phyloP scores from a whole-genome alignment of 2,888 invertebrate genomes.

The Archips xylosteana region DNA sequence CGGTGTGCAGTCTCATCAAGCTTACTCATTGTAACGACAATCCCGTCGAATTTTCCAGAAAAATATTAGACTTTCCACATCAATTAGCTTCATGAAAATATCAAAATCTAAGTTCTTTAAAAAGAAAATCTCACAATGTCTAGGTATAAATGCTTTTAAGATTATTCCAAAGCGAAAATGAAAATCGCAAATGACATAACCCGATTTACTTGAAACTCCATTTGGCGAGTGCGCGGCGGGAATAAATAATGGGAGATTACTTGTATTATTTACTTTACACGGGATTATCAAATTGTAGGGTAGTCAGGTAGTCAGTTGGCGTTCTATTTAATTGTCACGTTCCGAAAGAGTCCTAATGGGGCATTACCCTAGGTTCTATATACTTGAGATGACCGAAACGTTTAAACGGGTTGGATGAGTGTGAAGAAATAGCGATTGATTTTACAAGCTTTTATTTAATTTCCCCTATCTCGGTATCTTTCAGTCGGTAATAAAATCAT shows the following conservation, averaged over 20 bases:
- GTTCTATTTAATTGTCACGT: constrained; percentile 1
- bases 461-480: too few relatives aligned
- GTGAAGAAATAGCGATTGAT: not conserved
- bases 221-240: constrained; percentile 25
- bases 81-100: not conserved
- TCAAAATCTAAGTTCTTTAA: too few relatives aligned
- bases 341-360: not conserved
- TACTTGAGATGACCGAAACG: not conserved
- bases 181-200: not conserved
- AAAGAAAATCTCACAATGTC: not conserved
- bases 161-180: not conserved
- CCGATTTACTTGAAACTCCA: constrained; percentile 2
- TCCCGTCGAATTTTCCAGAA: too few relatives aligned
- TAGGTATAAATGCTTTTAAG: not conserved
- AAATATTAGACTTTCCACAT: not conserved
- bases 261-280: constrained; percentile 25
- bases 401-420: not conserved
- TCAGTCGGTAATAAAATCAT: too few relatives aligned
- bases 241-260: constrained; percentile 24
- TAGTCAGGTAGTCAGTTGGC: constrained; percentile 3
- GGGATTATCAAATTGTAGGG: constrained; percentile 15
- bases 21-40: too few relatives aligned
- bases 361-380: not conserved
- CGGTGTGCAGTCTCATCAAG: too few relatives aligned
- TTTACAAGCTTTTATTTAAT: not conserved